These are phyloP conservation scores for Gibbula magus DNA, from an alignment of 2,888 invertebrate genomes.

Conservation along the genomic window DNA sequence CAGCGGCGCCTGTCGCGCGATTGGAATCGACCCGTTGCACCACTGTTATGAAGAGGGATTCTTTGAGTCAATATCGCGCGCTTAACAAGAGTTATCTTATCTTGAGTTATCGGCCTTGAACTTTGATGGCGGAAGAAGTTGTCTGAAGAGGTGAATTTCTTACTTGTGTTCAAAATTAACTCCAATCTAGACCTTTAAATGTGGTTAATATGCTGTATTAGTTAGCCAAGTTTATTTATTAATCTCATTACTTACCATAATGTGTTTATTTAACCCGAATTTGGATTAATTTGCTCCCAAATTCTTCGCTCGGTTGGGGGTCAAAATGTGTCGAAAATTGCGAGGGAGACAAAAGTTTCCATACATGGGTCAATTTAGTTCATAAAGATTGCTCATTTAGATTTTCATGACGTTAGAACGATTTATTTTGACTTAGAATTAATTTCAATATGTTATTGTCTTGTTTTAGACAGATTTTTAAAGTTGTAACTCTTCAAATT, in stretches of 20 bases:
- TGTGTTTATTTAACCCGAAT: not conserved
- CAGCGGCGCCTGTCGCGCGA: no score
- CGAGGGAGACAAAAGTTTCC: conserved; percentile 17
- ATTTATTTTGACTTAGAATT: no score
- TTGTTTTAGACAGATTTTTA: no score
- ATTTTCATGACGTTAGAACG: no score
- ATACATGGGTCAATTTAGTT: not conserved
- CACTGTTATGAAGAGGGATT: no score
- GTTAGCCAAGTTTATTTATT: not conserved
- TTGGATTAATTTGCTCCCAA: not conserved
- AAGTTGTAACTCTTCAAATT: no score
- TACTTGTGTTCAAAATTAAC: conserved; percentile 1
- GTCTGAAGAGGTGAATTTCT: conserved; percentile 23
- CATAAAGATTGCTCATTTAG: not conserved
- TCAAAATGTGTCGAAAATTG: conserved; percentile 19
- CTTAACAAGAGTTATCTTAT: conserved; percentile 14
- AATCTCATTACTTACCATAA: not conserved
- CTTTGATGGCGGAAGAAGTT: conserved; percentile 25
- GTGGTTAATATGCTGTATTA: not conserved
- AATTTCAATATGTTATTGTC: no score
- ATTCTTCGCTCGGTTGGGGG: conserved; percentile 15
- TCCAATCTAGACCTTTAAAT: not conserved
- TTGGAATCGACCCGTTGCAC: no score
- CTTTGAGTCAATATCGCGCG: no score
- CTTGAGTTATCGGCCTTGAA: conserved; percentile 23